Percentiles rank a stretch among this genome's conserved stretches.
phyloP scores from a whole-genome alignment of 2,888 invertebrate species.

The Hylaea fasciaria region DNA sequence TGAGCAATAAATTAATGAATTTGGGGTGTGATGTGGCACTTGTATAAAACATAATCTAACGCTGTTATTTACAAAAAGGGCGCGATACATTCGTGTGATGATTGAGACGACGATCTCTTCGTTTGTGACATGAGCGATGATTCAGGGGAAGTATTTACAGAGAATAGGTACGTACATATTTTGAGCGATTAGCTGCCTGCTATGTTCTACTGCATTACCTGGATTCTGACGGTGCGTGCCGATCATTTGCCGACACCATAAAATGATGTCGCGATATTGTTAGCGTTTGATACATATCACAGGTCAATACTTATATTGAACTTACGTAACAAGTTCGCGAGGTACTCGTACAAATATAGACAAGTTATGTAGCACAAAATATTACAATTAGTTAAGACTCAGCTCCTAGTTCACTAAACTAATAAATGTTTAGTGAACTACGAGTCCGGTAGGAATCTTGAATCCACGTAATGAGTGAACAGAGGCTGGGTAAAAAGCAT shows the following conservation, averaged over 20 bases:
- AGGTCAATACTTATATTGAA: conserved; percentile 13
- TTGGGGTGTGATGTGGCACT: conserved; percentile 75
- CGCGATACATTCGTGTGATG: conserved; percentile 38
- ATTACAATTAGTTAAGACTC: neutral
- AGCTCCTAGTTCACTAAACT: neutral
- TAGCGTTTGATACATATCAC: conserved; percentile 15
- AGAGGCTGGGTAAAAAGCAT: conserved; percentile 62
- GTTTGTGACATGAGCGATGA: conserved; percentile 55
- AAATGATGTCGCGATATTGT: neutral
- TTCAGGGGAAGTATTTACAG: conserved; percentile 68
- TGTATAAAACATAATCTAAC: conserved; percentile 53
- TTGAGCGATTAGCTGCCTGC: conserved; percentile 70
- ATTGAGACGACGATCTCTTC: conserved; percentile 42
- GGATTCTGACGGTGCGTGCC: conserved; percentile 55
- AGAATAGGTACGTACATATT: conserved; percentile 55
- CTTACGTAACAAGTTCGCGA: conserved; percentile 3
- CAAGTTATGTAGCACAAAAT: conserved; percentile 1
- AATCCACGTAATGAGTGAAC: conserved; percentile 77
- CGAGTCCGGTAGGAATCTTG: conserved; percentile 35
- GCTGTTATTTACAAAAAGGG: conserved; percentile 66
- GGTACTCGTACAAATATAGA: neutral
- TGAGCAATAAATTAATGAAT: conserved; percentile 84
- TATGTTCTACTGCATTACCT: conserved; percentile 69
- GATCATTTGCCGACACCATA: neutral
- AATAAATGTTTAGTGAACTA: neutral